Evolutionary conservation across 2,888 invertebrate species (phyloP).

Genomic region (Apomyelois bistriatella): DNA sequence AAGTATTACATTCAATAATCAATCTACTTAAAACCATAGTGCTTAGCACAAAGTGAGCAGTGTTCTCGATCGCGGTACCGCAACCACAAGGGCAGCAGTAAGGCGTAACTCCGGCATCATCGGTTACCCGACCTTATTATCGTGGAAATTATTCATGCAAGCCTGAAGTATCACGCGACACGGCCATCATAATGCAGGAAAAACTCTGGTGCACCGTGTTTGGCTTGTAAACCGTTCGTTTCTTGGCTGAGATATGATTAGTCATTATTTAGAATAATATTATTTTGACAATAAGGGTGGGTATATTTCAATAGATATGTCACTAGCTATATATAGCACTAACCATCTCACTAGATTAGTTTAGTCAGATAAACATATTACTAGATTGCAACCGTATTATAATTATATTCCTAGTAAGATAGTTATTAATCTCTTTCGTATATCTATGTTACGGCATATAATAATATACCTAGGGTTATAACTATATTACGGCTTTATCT

Average conservation of each 20-base stretch:
- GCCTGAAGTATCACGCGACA: conserved; percentile 37
- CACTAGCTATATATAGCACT: too few species aligned
- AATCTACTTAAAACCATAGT: background rate
- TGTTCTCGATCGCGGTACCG: background rate
- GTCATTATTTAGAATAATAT: background rate
- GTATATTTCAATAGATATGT: too few species aligned
- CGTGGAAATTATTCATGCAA: conserved; percentile 56
- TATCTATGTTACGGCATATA: too few species aligned
- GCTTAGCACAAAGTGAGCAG: background rate
- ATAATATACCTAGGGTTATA: too few species aligned
- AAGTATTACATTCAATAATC: too few species aligned
- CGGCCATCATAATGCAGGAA: conserved; percentile 52
- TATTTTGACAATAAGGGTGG: background rate
- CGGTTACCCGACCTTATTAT: conserved; percentile 40
- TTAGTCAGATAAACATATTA: too few species aligned
- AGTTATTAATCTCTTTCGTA: too few species aligned
- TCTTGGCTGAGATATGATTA: background rate
- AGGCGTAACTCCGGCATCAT: conserved; percentile 37
- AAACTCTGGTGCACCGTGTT: conserved; percentile 20
- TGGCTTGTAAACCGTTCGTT: background rate
- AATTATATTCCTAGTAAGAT: too few species aligned
- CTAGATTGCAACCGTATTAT: too few species aligned
- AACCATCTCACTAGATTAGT: too few species aligned
- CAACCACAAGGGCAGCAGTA: conserved; percentile 9
- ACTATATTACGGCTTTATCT: too few species aligned